Conservation (phyloP, 2,113 vertebrate genomes). For the Poicephalus gulielmi region DNA sequence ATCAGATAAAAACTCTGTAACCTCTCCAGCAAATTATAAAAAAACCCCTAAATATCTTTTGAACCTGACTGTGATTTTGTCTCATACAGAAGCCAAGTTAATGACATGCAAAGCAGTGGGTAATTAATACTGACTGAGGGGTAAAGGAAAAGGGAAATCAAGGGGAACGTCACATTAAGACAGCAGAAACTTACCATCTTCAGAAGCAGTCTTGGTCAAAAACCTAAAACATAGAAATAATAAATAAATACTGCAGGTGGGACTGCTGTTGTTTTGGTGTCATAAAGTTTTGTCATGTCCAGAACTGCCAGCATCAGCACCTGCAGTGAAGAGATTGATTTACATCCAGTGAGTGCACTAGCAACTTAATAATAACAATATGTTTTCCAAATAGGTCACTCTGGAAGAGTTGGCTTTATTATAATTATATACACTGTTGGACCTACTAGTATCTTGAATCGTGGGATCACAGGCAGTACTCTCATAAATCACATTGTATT, state of each 20-base stretch:
- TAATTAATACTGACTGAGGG: background rate
- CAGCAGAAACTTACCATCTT: background rate
- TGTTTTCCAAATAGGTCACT: background rate
- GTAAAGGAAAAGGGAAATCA: background rate
- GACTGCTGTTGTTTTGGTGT: background rate
- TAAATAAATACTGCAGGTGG: background rate
- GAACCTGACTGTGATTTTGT: background rate
- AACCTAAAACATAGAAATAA: background rate
- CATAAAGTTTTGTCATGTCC: background rate
- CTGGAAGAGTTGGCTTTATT: slow-evolving; percentile 8
- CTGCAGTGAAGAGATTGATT: background rate
- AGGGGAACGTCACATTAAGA: background rate
- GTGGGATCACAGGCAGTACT: background rate
- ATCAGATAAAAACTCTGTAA: background rate
- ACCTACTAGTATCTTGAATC: background rate
- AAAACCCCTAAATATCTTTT: background rate
- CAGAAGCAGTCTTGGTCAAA: background rate
- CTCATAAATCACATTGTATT: slow-evolving; percentile 28
- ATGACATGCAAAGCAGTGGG: background rate
- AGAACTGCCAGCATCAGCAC: background rate
- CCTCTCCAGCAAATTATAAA: background rate
- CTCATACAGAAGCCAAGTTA: background rate
- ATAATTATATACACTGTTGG: background rate
- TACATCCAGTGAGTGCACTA: background rate
- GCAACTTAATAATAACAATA: slow-evolving; percentile 39